Percentiles rank a stretch among this genome's conserved stretches.
Evolutionary conservation across 2,113 vertebrate species (phyloP).

Genomic region (Rhinoptilus africanus): DNA sequence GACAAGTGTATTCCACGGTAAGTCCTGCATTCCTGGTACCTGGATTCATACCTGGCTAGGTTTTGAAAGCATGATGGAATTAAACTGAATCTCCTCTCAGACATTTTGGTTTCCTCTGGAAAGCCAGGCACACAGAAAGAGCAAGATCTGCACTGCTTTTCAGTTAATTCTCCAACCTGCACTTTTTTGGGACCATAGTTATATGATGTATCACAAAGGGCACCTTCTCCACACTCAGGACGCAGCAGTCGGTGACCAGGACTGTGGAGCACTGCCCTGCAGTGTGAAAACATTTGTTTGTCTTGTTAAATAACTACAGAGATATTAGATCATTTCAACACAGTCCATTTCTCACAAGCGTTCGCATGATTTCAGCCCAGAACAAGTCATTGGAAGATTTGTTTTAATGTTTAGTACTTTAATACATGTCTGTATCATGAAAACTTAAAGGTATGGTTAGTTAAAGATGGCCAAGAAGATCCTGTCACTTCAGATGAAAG

Average conservation of each 20-base stretch:
- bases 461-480: not conserved
- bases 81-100: not conserved
- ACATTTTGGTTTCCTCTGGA: not conserved
- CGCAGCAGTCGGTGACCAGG: not conserved
- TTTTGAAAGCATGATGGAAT: not conserved
- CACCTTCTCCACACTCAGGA: not conserved
- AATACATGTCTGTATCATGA: not conserved
- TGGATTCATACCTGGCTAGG: conserved; percentile 15
- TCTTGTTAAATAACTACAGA: not conserved
- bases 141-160: not conserved
- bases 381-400: not conserved
- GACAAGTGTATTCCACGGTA: not conserved
- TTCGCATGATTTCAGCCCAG: not conserved
- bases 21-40: not conserved
- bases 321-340: not conserved
- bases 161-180: not conserved
- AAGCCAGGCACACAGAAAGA: not conserved
- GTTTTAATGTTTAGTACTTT: not conserved
- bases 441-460: not conserved
- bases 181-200: not conserved
- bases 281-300: not conserved
- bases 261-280: not conserved
- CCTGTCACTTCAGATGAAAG: not conserved
- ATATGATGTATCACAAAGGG: not conserved
- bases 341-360: not conserved